Evolutionary conservation across 2,797 vertebrate genomes (phyloP), one percentile per base, ranked within the genome.

Genomic region (Manis crassicaudata): DNA sequence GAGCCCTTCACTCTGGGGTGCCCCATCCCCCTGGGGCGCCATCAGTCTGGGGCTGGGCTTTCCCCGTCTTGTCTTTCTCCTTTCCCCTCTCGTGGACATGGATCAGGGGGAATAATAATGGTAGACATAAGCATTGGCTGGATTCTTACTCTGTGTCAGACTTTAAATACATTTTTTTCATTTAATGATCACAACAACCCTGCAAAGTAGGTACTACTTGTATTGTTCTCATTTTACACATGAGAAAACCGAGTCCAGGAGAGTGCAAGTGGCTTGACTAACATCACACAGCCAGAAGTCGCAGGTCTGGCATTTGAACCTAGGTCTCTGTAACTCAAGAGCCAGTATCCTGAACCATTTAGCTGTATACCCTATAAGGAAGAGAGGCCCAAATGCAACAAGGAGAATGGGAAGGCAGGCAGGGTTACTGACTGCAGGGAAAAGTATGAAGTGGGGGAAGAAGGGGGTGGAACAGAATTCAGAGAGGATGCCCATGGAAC

Each of bases 51-150:
- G 37, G 46, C 20, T 32, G 52, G 35, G n/a, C 58, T n/a, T 23
- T 23, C 23, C 23, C 62, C 67, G 9, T 32, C 46, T 65, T 37
- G 60, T 52, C 58, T 37, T 16, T 90, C 60, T 94, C 83, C 68
- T 29, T 63, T 40, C 9, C 68, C 80, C 58, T 50, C 58, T 56
- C 40, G 0, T 6, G 25, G 54, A 63, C 50, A 16, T 40, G 43
- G 43, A 50, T 35, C 32, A 72, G 70, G 46, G 62, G 37, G 46
- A 40, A 52, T 14, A 46, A 35, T n/a, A 56, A 72, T 2, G 27
- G 23, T 0, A 90, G 54, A 43, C 2, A 0, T 16, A 29, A 46
- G 21, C 2, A 0, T 1, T 18, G 83, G 23, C 46, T 13, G 37
- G 43, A 43, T 72, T 86, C 86, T 56, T 79, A 54, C 58, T 56